phyloP scores from a whole-genome alignment of 2,888 invertebrate genomes.

The Zaprionus bogoriensis region DNA sequence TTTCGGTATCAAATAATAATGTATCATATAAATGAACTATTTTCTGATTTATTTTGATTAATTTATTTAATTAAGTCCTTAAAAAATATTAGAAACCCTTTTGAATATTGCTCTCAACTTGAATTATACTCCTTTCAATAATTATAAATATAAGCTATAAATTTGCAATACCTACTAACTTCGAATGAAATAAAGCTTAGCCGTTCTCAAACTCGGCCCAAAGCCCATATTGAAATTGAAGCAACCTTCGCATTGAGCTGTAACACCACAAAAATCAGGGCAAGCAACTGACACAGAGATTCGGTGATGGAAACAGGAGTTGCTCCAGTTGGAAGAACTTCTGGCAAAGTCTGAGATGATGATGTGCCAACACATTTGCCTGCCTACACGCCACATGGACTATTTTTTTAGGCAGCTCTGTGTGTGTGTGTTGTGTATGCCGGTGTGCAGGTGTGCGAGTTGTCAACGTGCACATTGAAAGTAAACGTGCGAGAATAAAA shows the following conservation, averaged over 20 bases:
- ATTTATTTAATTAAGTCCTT: too few relatives aligned
- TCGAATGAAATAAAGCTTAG: too few relatives aligned
- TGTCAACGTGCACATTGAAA: constrained; percentile 26
- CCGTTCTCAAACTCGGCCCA: too few relatives aligned
- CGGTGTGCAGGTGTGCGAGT: constrained; percentile 11
- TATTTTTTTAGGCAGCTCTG: background rate
- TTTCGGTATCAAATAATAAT: too few relatives aligned
- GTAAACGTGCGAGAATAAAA: constrained; percentile 54
- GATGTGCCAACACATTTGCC: constrained; percentile 22
- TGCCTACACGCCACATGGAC: background rate
- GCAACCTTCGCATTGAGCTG: background rate
- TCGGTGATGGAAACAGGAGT: background rate
- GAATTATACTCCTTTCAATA: too few relatives aligned
- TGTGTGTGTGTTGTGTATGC: background rate
- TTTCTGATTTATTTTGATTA: too few relatives aligned
- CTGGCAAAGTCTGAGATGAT: constrained; percentile 1
- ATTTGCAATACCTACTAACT: too few relatives aligned
- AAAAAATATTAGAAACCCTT: too few relatives aligned
- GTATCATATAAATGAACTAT: too few relatives aligned
- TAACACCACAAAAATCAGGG: background rate
- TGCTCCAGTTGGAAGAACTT: constrained; percentile 17
- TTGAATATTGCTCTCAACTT: too few relatives aligned
- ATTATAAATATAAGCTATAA: too few relatives aligned
- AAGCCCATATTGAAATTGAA: too few relatives aligned
- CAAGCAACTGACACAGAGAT: constrained; percentile 1